These are phyloP conservation scores for Hapalemur alaotrensis DNA, from an alignment of 2,797 vertebrate species.

Conservation along the genomic window DNA sequence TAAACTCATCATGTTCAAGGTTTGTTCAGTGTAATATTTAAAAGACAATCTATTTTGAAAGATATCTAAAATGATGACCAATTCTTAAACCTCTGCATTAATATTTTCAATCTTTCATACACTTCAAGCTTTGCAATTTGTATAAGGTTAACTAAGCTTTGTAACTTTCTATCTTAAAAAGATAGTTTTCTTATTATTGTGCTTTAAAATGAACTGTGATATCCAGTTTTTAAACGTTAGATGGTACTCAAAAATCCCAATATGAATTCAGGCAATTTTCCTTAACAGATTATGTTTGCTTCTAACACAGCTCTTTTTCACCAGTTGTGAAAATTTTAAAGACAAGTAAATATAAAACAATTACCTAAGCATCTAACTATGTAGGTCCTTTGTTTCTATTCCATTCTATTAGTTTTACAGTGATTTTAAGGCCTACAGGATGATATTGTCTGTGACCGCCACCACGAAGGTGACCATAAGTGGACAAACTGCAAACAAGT, in stretches of 20 bases:
- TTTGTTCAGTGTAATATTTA: not conserved
- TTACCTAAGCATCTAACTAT: not conserved
- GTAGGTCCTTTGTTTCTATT: not conserved
- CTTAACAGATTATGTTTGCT: not conserved
- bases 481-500: not conserved
- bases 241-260: constrained; percentile 6
- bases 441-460: not conserved
- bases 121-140: not conserved
- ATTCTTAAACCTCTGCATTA: not conserved
- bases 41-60: not conserved
- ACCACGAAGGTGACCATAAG: not conserved
- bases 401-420: not conserved
- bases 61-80: not conserved
- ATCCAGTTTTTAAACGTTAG: not conserved
- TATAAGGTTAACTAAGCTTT: constrained; percentile 4
- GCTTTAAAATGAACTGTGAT: not conserved
- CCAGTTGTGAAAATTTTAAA: not conserved
- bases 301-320: not conserved
- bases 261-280: not conserved
- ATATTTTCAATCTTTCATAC: not conserved
- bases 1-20: not conserved
- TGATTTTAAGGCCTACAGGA: not conserved
- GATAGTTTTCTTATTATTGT: not conserved
- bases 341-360: not conserved
- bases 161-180: not conserved